Evolutionary conservation across 2,888 invertebrate genomes (phyloP).

Genomic region (Drepanosiphum platanoidis): DNA sequence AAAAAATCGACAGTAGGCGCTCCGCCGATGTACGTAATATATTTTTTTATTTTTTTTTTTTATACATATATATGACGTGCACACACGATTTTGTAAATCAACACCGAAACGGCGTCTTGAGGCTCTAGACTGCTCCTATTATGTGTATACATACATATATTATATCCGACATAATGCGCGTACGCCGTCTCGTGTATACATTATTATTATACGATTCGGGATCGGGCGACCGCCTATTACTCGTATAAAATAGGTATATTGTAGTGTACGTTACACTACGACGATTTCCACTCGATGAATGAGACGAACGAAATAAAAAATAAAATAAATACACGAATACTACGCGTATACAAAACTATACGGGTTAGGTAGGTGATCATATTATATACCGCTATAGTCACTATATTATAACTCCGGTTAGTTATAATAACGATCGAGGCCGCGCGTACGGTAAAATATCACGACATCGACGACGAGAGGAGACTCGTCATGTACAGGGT

Average conservation of each 20-base stretch:
- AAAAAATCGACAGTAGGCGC: neutral
- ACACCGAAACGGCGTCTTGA: neutral
- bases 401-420: too few species aligned
- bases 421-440: neutral
- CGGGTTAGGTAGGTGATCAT: neutral
- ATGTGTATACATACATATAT: neutral
- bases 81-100: neutral
- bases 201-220: neutral
- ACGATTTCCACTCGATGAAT: conserved; percentile 16
- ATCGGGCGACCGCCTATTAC: neutral
- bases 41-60: neutral
- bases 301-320: neutral
- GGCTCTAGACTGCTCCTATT: too few species aligned
- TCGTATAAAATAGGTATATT: too few species aligned
- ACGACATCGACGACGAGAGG: neutral
- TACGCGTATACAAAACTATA: neutral
- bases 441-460: neutral
- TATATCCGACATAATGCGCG: too few species aligned
- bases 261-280: conserved; percentile 23
- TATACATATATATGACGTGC: too few species aligned
- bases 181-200: neutral
- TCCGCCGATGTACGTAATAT: neutral
- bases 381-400: too few species aligned
- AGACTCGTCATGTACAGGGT: neutral
- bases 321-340: neutral